Percentiles rank a stretch among this genome's conserved stretches.
Evolutionary conservation across 1,140 invertebrate genomes (phyloP).

Genomic region (Bombyx mori): DNA sequence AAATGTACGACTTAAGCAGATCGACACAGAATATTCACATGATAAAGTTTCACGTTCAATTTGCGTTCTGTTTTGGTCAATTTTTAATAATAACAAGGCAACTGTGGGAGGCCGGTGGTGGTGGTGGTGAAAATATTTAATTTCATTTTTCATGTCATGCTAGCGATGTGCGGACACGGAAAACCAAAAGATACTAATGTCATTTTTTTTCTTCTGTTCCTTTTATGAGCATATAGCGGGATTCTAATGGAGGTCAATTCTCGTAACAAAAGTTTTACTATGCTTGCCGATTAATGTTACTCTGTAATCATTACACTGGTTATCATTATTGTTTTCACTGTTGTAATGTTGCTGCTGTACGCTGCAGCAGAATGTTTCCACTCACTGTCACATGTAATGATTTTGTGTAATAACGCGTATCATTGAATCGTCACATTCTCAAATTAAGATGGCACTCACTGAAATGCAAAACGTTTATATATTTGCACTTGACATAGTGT

Average conservation of each 20-base stretch:
- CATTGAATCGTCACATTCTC: constrained; percentile 24
- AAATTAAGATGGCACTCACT: constrained; percentile 72
- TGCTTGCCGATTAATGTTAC: constrained; percentile 60
- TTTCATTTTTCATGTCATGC: background rate
- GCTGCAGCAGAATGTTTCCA: constrained; percentile 56
- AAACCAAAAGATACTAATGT: constrained; percentile 48
- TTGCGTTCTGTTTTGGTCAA: too few relatives aligned
- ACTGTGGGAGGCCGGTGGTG: constrained; percentile 6
- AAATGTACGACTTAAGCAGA: too few relatives aligned
- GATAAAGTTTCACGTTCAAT: too few relatives aligned
- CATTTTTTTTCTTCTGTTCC: constrained; percentile 63
- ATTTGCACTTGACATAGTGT: constrained; percentile 75
- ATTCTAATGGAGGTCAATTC: constrained; percentile 67
- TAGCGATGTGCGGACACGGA: background rate
- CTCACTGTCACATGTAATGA: constrained; percentile 80
- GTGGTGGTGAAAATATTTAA: constrained; percentile 28
- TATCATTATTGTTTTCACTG: constrained; percentile 38
- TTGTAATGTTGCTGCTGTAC: constrained; percentile 29
- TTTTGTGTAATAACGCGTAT: constrained; percentile 63
- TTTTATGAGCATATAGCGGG: constrained; percentile 67
- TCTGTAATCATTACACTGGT: constrained; percentile 34
- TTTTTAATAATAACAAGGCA: too few relatives aligned
- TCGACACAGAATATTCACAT: too few relatives aligned
- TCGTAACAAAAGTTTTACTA: constrained; percentile 61
- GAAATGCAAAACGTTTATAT: constrained; percentile 73